Base-by-base conservation (phyloP, 2,888 invertebrate species). In the Pherbina coryleti region DNA sequence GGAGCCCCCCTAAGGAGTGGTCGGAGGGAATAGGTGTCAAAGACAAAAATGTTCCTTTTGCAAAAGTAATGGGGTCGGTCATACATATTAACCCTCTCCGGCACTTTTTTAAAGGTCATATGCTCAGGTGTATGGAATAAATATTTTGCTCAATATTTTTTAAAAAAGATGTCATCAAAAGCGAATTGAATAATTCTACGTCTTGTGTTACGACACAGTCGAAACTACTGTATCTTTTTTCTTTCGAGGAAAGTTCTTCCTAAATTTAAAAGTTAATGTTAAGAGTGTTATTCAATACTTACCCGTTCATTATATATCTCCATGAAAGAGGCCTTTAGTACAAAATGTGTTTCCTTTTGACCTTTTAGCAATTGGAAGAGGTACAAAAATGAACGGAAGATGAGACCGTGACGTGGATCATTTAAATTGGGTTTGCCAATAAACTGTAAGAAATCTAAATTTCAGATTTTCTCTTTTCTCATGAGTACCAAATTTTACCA, bases 241-340 rank as follows among this genome's bases (percentile, higher is more conserved):
- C n/a, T n/a, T n/a, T n/a, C n/a, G n/a, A n/a, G n/a, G n/a, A n/a
- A n/a, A n/a, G n/a, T n/a, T n/a, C n/a, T n/a, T n/a, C n/a, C n/a
- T n/a, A n/a, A n/a, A n/a, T n/a, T n/a, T n/a, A n/a, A n/a, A 53
- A 17, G 53, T 19, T 1, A 53, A n/a, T 17, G 4, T 17, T 53
- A 7, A 11, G 14, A 44, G 14, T 44, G 7, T 11, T 44, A 11
- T 14, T 64, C 4, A n/a, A 7, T 14, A 25, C 89, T 89, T 89
- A 97, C 98, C 93, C 98, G 97, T 91, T 98, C 98, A 88, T 98
- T 98, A 90, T 98, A 98, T 82, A 98, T 97, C 91, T 98, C 98
- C 85, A 98, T 91, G 90, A 97, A 98, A 79, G 98, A 98, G 7
- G 98, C 97, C 87, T 96, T 96, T 74, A 98, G 91, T 76, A 97